Evolutionary conservation across 2,797 vertebrate genomes (phyloP), one percentile per base, ranked within the genome.

Genomic region (Fratercula arctica): DNA sequence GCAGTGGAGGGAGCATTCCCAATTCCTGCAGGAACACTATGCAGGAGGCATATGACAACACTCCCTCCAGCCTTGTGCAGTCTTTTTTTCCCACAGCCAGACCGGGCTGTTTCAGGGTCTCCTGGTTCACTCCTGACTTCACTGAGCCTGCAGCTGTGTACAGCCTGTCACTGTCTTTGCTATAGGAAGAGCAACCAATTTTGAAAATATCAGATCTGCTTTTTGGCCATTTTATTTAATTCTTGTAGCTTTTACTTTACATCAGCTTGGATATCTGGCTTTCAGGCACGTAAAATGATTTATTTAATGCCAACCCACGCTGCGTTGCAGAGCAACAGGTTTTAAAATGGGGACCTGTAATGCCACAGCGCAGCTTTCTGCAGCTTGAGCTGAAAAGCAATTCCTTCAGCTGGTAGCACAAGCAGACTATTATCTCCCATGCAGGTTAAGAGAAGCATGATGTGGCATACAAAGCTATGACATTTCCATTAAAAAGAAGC

Each of bases 1-100:
- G 8, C 33, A 78, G 39, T 0, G 1, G 33, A 43, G 41, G 54
- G 25, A 53, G 3, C 5, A 15, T 11, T 72, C 16, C 13, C 21
- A 23, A 2, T 31, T 28, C n/a, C 25, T 2, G 6, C 7, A 70
- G 43, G 35, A 56, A 31, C 2, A 1, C 6, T 0, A 0, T 45
- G 28, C 25, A 74, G 25, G 25, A 77, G 25, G 6, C 2, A 1
- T 35, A 24, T 24, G 21, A 56, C 7, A 54, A 16, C 48, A 29
- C 37, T 5, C 4, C 3, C 31, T 64, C 24, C n/a, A 69, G 4
- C 8, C 17, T 57, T 57, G 23, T 10, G 25, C 13, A 46, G 8
- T 10, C 6, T 72, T 50, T 21, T n/a, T 63, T 72, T 25, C 18
- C 81, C 13, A 20, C 13, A 9, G 25, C 11, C 31, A 92, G 9